Evolutionary conservation across 2,797 vertebrate species (phyloP), one percentile per base, ranked within the genome.

Genomic region (Anniella stebbinsi): DNA sequence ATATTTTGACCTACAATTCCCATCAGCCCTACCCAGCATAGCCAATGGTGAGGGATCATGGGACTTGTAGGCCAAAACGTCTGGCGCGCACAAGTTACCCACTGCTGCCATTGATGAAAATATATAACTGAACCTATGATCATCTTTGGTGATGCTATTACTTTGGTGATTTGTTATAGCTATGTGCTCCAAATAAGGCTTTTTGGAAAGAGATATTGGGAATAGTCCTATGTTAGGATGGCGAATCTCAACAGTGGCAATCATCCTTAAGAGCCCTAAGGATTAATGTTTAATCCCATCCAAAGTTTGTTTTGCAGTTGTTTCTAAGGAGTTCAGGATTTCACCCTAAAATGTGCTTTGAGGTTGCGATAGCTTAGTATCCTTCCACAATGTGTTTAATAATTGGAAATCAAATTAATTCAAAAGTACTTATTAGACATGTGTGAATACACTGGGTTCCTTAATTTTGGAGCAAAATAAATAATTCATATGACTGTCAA

Each of bases 381-480:
- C 25, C 57, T 80, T 48, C 67, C 30, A 77, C 41, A 89, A 89
- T 48, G 48, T 36, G 30, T 51, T 77, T 89, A 38, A 66, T 28
- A 83, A 66, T 28, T 92, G 76, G 0, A 84, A 93, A 89, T 72
- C 0, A 89, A 93, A 94, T 3, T 89, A 0, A 0, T 57, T 41
- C 60, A 77, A 18, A 13, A 54, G 67, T 4, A 90, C 75, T 93
- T 89, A 0, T 72, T 41, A 82, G 33, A 10, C 86, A 73, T 90
- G 45, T 78, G 82, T 80, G 89, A 93, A 89, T 92, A 90, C 80
- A 67, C 77, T 80, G 36, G 63, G 30, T 90, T 60, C 81, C 84
- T 85, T 90, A 15, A 36, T 92, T 95, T 94, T 87, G 91, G 80
- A 95, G 88, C 11, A 11, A 92, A 86, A 30, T 90, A 86, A 93